Evolutionary conservation across 2,797 vertebrate genomes (phyloP).

Genomic region (Rhynchonycteris naso): DNA sequence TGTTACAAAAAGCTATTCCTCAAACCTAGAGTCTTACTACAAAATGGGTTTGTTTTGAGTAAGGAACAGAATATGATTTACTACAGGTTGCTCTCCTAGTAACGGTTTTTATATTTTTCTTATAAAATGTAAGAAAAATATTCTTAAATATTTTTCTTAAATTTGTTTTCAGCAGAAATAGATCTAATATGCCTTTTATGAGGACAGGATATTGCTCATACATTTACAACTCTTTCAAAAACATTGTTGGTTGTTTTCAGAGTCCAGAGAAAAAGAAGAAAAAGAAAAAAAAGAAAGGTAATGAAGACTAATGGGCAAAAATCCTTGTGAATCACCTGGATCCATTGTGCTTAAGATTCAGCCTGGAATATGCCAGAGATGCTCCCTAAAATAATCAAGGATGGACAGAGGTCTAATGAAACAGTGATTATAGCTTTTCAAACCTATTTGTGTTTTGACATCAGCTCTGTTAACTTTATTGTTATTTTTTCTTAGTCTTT

Average conservation of each 20-base stretch:
- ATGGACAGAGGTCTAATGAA: background rate
- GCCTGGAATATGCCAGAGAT: background rate
- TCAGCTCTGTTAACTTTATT: conserved; percentile 61
- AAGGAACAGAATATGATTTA: background rate
- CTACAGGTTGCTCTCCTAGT: background rate
- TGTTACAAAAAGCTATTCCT: background rate
- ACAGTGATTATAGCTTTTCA: conserved; percentile 38
- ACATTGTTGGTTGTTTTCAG: conserved; percentile 84
- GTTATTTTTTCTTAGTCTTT: conserved; percentile 66
- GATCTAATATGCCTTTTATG: background rate
- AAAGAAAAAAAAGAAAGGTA: conserved; percentile 88
- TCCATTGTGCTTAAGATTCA: background rate
- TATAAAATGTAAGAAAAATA: background rate
- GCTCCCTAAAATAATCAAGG: background rate
- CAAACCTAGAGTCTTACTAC: background rate
- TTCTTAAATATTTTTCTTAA: too few relatives aligned
- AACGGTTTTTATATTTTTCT: background rate
- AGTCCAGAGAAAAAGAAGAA: conserved; percentile 91
- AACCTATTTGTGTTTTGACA: conserved; percentile 38
- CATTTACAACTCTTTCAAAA: conserved; percentile 37
- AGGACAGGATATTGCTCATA: background rate
- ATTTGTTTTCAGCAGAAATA: conserved; percentile 18
- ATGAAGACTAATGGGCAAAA: conserved; percentile 76
- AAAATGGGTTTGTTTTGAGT: background rate
- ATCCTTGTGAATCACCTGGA: background rate